Conservation (phyloP, 1,140 invertebrate genomes). For the Lanistes nyassanus region DNA sequence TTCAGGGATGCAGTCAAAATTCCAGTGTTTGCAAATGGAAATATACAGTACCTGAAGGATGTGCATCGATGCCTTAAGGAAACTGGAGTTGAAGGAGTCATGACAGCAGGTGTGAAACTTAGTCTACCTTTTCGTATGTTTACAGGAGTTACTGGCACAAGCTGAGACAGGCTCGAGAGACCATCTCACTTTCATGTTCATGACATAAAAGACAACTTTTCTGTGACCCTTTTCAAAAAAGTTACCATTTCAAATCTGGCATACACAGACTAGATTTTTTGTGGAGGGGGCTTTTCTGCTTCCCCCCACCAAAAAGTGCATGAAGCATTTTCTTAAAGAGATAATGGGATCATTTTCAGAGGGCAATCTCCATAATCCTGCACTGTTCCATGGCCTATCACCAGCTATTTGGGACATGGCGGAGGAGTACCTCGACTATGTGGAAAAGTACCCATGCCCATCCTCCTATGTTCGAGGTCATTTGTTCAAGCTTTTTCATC, state of each 20-base stretch:
- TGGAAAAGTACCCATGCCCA: slow-evolving; percentile 87
- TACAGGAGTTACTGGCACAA: too few species aligned
- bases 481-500: slow-evolving; percentile 96
- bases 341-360: slow-evolving; percentile 72
- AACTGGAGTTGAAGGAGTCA: slow-evolving; percentile 85
- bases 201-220: too few species aligned
- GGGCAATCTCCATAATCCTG: slow-evolving; percentile 95
- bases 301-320: too few species aligned
- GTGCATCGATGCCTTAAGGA: slow-evolving; percentile 84
- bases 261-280: not conserved
- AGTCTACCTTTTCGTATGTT: too few species aligned
- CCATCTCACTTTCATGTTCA: too few species aligned
- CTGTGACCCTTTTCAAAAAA: too few species aligned
- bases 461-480: slow-evolving; percentile 91
- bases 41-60: slow-evolving; percentile 93
- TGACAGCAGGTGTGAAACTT: slow-evolving; percentile 69
- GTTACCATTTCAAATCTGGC: not conserved
- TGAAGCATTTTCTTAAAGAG: not conserved
- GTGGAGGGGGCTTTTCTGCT: too few species aligned
- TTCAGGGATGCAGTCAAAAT: slow-evolving; percentile 84
- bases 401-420: slow-evolving; percentile 90
- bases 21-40: slow-evolving; percentile 97
- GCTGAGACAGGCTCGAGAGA: too few species aligned
- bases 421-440: slow-evolving; percentile 87
- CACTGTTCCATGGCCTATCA: slow-evolving; percentile 78